phyloP scores from a whole-genome alignment of 2,888 invertebrate species.

The Conistra vaccinii region DNA sequence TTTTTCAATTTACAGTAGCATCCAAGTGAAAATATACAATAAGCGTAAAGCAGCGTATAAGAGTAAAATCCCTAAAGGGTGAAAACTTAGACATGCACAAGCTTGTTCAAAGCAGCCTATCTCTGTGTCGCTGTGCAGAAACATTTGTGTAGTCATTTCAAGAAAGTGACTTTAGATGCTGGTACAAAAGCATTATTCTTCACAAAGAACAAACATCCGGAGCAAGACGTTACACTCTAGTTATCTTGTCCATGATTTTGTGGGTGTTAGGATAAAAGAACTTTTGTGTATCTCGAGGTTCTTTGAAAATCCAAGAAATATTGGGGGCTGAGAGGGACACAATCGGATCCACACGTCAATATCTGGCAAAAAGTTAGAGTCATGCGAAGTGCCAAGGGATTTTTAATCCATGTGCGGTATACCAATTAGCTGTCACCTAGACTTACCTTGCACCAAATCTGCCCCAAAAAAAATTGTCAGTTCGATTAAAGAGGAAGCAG shows the following conservation, averaged over 20 bases:
- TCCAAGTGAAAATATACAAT: not conserved
- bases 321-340: not conserved
- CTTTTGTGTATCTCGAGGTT: not conserved
- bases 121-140: constrained; percentile 34
- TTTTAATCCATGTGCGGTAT: not conserved
- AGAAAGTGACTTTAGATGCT: constrained; percentile 64
- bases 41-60: constrained; percentile 6
- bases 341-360: not conserved
- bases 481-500: not conserved
- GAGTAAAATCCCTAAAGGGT: constrained; percentile 6
- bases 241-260: constrained; percentile 38
- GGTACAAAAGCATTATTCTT: constrained; percentile 73
- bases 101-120: constrained; percentile 47
- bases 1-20: not conserved
- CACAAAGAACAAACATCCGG: constrained; percentile 70
- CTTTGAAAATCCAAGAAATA: not conserved
- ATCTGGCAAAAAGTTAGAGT: not conserved
- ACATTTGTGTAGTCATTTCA: constrained; percentile 62
- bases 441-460: not conserved
- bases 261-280: constrained; percentile 13
- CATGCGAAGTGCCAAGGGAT: not conserved
- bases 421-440: not conserved
- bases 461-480: not conserved
- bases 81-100: constrained; percentile 47
- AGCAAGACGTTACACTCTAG: constrained; percentile 65